Conservation (phyloP, 2,888 invertebrate genomes). For the Tiliacea aurago region DNA sequence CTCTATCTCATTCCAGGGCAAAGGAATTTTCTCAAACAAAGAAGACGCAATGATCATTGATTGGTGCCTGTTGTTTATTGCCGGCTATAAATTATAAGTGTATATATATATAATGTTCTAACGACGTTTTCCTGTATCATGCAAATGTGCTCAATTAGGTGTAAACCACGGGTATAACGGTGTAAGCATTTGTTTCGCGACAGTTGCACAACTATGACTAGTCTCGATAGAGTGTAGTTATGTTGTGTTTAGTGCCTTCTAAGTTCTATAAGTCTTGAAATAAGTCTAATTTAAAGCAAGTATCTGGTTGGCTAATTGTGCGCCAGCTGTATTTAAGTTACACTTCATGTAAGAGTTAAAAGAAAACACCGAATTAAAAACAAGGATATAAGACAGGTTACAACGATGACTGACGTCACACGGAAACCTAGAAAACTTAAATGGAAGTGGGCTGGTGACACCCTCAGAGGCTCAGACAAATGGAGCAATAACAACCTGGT, state of each 20-base stretch:
- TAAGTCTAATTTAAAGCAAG: too few species aligned
- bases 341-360: not conserved
- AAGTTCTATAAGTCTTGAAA: not conserved
- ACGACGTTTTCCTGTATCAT: not conserved
- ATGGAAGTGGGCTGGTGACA: too few species aligned
- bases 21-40: not conserved
- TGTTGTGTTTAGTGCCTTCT: not conserved
- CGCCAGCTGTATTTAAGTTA: not conserved
- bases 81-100: not conserved
- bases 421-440: too few species aligned
- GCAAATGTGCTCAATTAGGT: not conserved
- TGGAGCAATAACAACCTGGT: too few species aligned
- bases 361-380: too few species aligned
- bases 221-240: not conserved
- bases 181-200: not conserved
- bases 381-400: too few species aligned
- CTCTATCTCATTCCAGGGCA: not conserved
- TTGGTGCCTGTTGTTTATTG: not conserved
- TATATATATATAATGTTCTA: not conserved
- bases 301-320: not conserved
- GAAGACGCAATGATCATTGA: not conserved
- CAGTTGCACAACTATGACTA: not conserved
- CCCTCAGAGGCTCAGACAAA: too few species aligned
- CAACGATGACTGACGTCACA: too few species aligned
- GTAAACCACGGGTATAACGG: not conserved